Evolutionary conservation across 2,113 vertebrate genomes (phyloP).

Genomic region (Hiodon alosoides): DNA sequence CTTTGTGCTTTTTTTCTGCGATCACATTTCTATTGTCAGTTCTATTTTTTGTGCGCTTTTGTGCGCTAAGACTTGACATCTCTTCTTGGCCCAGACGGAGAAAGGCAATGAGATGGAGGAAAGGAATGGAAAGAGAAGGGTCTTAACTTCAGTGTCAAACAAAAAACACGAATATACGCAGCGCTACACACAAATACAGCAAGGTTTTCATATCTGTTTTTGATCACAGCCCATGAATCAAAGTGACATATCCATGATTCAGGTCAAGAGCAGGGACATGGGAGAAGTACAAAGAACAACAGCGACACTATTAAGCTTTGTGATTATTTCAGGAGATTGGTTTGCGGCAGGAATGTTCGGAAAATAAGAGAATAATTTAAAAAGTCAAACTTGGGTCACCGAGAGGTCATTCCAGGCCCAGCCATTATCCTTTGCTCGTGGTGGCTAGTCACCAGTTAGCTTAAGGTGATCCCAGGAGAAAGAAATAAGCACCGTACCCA

Average conservation of each 20-base stretch:
- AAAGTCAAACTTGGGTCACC: constrained; percentile 11
- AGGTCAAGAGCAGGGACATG: constrained; percentile 35
- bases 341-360: constrained; percentile 47
- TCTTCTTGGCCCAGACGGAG: constrained; percentile 12
- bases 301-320: constrained; percentile 14
- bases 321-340: constrained; percentile 38
- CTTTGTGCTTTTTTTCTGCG: constrained; percentile 56
- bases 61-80: neutral
- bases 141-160: constrained; percentile 42
- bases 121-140: constrained; percentile 39
- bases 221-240: constrained; percentile 54
- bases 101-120: constrained; percentile 24
- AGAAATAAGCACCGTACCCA: neutral
- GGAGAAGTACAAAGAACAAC: constrained; percentile 41
- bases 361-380: constrained; percentile 15
- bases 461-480: neutral
- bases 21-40: constrained; percentile 41
- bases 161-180: constrained; percentile 48
- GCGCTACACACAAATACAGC: constrained; percentile 44
- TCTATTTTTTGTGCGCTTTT: constrained; percentile 49
- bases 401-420: constrained; percentile 1
- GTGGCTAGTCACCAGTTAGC: neutral
- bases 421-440: neutral
- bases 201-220: constrained; percentile 48
- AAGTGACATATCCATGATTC: constrained; percentile 41